These are phyloP conservation scores for Enteromius radiatus DNA, from an alignment of 2,797 vertebrate genomes.

Conservation along the genomic window DNA sequence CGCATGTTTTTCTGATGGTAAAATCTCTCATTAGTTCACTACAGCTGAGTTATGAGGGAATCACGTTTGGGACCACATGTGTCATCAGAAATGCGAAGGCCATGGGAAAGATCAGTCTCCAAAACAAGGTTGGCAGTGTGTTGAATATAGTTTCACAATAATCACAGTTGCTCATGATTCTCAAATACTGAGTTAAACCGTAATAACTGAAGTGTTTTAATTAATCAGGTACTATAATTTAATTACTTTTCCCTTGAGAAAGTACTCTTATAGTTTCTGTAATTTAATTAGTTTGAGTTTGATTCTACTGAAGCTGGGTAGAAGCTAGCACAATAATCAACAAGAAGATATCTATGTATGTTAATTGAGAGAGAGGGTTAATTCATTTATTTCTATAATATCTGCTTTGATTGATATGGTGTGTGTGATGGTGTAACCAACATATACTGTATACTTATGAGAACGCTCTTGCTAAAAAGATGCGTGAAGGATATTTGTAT, in stretches of 20 bases:
- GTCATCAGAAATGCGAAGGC: slow-evolving; percentile 82
- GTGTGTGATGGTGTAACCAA: not conserved
- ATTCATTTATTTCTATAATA: too few species aligned
- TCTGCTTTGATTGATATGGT: not conserved
- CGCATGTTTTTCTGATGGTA: not conserved
- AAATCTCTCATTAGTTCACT: slow-evolving; percentile 76
- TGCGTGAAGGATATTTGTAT: not conserved
- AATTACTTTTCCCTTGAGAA: too few species aligned
- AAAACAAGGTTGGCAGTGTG: slow-evolving; percentile 79
- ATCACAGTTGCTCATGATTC: not conserved
- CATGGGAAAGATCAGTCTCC: slow-evolving; percentile 79
- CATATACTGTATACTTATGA: not conserved
- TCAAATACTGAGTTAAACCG: not conserved
- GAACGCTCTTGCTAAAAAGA: not conserved
- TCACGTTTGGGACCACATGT: slow-evolving; percentile 68
- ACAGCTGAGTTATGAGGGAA: slow-evolving; percentile 75
- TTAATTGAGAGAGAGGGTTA: not conserved
- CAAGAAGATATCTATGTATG: not conserved
- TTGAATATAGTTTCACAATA: not conserved
- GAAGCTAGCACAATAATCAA: too few species aligned
- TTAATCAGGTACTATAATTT: not conserved
- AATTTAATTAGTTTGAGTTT: too few species aligned
- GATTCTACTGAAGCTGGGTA: too few species aligned
- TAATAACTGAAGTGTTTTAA: not conserved
- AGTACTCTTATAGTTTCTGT: too few species aligned